Conservation (phyloP, 2,113 vertebrate species). For the Coregonus clupeaformis region DNA sequence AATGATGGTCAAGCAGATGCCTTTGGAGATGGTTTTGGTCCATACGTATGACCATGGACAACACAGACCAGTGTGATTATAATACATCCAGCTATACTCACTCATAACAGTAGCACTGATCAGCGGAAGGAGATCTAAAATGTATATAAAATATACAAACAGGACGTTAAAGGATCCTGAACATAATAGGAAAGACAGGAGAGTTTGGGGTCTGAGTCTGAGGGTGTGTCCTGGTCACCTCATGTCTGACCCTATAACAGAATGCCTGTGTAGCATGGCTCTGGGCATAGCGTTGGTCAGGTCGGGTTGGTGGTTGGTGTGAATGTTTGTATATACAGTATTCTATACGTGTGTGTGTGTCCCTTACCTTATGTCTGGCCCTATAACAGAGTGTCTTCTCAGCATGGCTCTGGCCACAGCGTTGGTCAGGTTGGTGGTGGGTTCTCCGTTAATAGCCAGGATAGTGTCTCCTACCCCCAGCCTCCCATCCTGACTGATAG, state of each 20-base stretch:
- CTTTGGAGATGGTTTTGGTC: conserved; percentile 13
- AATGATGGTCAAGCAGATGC: too few species aligned
- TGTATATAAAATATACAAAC: too few species aligned
- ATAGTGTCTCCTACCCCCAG: conserved; percentile 90
- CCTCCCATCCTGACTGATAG: conserved; percentile 89
- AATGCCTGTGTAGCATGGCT: neutral
- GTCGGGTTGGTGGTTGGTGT: neutral
- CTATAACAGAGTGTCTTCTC: conserved; percentile 90
- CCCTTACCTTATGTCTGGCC: conserved; percentile 90
- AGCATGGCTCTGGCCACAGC: conserved; percentile 89
- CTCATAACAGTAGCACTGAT: conserved; percentile 78
- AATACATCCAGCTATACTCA: conserved; percentile 68
- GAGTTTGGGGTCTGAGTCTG: neutral
- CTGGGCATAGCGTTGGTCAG: too few species aligned
- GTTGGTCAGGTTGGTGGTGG: conserved; percentile 82
- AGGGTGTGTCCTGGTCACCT: neutral
- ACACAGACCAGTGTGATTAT: neutral
- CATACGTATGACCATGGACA: neutral
- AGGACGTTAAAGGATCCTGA: neutral
- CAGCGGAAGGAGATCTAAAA: conserved; percentile 82
- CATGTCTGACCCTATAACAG: neutral
- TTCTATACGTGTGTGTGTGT: neutral
- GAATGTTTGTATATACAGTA: too few species aligned
- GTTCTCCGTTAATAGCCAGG: conserved; percentile 89
- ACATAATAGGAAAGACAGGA: neutral